phyloP scores from a whole-genome alignment of 2,888 invertebrate species.

The Eilema depressum region DNA sequence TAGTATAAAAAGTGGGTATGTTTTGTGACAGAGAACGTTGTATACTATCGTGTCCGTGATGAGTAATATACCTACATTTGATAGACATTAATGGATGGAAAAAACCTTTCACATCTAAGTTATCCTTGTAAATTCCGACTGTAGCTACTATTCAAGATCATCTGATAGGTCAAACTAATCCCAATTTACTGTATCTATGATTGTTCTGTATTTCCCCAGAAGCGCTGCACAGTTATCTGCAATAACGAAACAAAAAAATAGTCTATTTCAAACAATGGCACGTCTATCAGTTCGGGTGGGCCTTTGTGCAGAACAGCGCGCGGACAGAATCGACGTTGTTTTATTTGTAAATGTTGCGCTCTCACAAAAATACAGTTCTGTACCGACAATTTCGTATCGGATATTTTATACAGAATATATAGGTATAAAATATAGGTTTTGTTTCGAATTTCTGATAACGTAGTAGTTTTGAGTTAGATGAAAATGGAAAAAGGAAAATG shows the following conservation, averaged over 20 bases:
- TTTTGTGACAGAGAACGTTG: constrained; percentile 38
- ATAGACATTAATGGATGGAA: constrained; percentile 18
- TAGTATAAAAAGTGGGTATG: constrained; percentile 48
- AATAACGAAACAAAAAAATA: constrained; percentile 46
- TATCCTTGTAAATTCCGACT: not conserved
- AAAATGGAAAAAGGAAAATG: too few species aligned
- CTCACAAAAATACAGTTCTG: constrained; percentile 40
- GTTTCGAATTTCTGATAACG: not conserved
- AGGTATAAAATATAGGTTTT: not conserved
- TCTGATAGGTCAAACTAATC: constrained; percentile 9
- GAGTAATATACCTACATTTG: constrained; percentile 21
- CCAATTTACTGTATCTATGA: constrained; percentile 10
- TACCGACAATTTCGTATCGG: not conserved
- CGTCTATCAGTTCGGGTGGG: constrained; percentile 38
- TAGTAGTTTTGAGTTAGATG: not conserved
- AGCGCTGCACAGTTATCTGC: constrained; percentile 40
- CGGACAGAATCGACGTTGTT: constrained; percentile 53
- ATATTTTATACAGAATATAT: constrained; percentile 4
- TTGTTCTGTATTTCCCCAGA: constrained; percentile 25
- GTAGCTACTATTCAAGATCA: constrained; percentile 3
- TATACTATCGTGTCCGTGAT: constrained; percentile 36
- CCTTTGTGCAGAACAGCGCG: constrained; percentile 48
- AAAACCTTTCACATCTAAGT: not conserved
- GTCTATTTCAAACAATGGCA: constrained; percentile 53
- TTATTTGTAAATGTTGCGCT: constrained; percentile 55